Evolutionary conservation across 2,797 vertebrate genomes (phyloP).

Genomic region (Crypturellus tataupa): DNA sequence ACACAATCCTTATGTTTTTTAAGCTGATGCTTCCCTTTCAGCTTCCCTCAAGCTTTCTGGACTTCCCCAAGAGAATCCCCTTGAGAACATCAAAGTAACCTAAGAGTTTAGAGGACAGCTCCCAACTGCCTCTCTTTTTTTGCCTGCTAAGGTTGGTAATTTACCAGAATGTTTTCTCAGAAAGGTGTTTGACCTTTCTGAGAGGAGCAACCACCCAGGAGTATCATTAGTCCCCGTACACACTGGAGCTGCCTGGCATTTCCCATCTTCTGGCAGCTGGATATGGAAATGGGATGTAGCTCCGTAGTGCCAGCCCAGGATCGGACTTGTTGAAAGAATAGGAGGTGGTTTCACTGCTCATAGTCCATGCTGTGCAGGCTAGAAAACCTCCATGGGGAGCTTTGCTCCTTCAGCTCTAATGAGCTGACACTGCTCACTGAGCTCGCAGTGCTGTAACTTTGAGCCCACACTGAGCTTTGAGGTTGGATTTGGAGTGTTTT

Average conservation of each 20-base stretch:
- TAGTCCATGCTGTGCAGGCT: neutral
- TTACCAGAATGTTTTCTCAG: neutral
- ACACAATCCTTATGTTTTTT: neutral
- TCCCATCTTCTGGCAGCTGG: neutral
- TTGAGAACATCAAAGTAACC: neutral
- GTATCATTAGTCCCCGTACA: neutral
- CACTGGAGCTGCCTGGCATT: neutral
- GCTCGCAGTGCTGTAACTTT: neutral
- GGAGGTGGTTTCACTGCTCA: neutral
- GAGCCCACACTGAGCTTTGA: neutral
- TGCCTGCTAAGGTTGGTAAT: neutral
- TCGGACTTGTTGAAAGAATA: neutral
- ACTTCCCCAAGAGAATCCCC: neutral
- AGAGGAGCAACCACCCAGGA: rapidly evolving
- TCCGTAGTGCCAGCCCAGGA: neutral
- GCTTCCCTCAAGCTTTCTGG: neutral
- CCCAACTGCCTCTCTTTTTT: neutral
- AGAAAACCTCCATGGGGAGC: neutral
- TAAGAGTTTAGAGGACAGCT: neutral
- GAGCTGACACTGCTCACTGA: neutral
- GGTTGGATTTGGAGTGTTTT: neutral
- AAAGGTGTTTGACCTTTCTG: neutral
- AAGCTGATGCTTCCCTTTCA: neutral
- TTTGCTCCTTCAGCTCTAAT: neutral
- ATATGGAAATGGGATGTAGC: neutral